Base-by-base conservation (phyloP, 2,888 invertebrate species). In the Eilema sororculum region DNA sequence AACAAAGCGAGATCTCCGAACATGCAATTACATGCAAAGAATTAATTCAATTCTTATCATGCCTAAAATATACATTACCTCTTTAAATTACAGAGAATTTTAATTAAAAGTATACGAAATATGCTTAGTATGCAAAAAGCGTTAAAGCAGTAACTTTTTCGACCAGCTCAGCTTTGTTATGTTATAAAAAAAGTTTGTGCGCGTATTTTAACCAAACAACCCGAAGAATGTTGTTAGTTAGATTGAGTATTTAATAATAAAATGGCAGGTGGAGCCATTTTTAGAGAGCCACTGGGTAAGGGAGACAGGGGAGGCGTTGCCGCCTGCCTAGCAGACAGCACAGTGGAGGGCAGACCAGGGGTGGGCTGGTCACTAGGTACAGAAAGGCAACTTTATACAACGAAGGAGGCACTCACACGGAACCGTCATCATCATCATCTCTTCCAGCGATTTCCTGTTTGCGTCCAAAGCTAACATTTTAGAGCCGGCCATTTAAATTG, bases 131-230 rank as follows among this genome's bases (percentile, higher is more conserved):
- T 63, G 46, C 25, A 20, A 28, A 64, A 64, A 52, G 12, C 41
- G 46, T n/a, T 28, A 64, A 20, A 20, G 12, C 12, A 16, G 25
- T 13, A 63, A 46, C n/a, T 63, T 63, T 46, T 46, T 46, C 41
- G 10, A 28, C 25, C 20, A 52, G 28, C 20, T 12, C n/a, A 12
- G 12, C 12, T 5, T 46, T 10, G 41, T 63, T 52, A n/a, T 16
- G 46, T 46, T 63, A 46, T 20, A 30, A 28, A 64, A 28, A 64
- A 52, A 28, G 25, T 64, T 20, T 62, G n/a, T 28, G n/a, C 20
- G 8, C n/a, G 46, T 46, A 25, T 63, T 63, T 41, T 25, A 25
- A 24, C 16, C 63, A 2, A 25, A 63, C 63, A 28, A 41, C 25
- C 9, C 25, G 10, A 64, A 46, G 63, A 52, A 63, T 37, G 33